Base-by-base conservation (phyloP, 2,888 invertebrate genomes). In the Acanthacorydalis orientalis region DNA sequence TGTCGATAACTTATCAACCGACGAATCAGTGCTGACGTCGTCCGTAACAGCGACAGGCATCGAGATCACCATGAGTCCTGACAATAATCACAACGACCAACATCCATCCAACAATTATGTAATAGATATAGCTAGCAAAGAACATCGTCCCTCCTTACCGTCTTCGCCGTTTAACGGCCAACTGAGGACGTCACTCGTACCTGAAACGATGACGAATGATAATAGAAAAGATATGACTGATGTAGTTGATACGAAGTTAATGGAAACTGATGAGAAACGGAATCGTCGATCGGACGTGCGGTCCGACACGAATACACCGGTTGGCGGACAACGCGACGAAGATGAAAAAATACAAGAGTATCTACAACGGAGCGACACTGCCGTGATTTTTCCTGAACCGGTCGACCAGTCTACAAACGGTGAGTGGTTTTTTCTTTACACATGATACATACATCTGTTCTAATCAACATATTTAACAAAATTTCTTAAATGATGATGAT, bases 361-460 rank as follows among this genome's bases (percentile, higher is more conserved):
- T 56, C 60, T 72, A 55, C 62, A 63, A 51, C 60, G 71, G 48
- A 65, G 65, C 49, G 70, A 72, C 57, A 72, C 73, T 6, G 71
- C 69, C 15, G 69, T 73, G 51, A 70, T 73, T 52, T 72, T 64
- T 56, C 68, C 71, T 10, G 69, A 69, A 53, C 63, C 67, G 8
- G 67, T 67, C 50, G 64, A 63, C 44, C 52, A 52, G 15, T 46
- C 51, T 31, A 51, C 55, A 48, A 51, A 46, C 46, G 53, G 53
- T 53, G 43, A 53, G 55, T 52, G 33, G 35, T 50, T 50, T 43
- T 43, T 8, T 12, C 4, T 37, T 37, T 6, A 12, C 6, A 4
- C 4, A 37, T 12, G 4, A n/a, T 39, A 7, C 3, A 4, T n/a
- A 12, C 4, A 9, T 16, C 9, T 12, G 6, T 16, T n/a, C 4